Base-by-base conservation (phyloP, 2,888 invertebrate genomes). In the Clitarchus hookeri region DNA sequence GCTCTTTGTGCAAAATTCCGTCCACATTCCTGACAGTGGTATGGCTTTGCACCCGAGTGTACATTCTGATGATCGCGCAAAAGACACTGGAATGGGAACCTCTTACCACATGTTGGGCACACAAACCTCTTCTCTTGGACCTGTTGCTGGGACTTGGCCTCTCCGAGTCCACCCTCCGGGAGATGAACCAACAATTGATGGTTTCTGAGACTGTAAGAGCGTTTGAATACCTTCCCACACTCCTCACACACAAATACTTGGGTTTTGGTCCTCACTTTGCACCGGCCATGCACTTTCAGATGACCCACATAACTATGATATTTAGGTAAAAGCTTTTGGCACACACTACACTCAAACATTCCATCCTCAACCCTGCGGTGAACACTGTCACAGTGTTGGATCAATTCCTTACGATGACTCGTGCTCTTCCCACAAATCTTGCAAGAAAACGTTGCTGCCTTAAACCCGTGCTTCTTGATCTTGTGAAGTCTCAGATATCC, bases 31-130 rank as follows among this genome's bases (percentile, higher is more conserved):
- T 86, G 80, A 78, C 88, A 88, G n/a, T 83, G 65, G 79, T 88
- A 88, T n/a, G 88, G 88, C 83, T 86, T 87, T 23, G 77, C 48
- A 53, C 88, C 88, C 9, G 88, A 86, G 79, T 88, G 87, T n/a
- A 65, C 23, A n/a, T 65, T 65, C 65, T 85, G 80, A 84, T 88
- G 88, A 44, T 88, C 88, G 8, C 83, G 87, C 83, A 88, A 82
- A 23, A 88, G 84, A 84, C 88, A 87, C 26, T 82, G 84, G 79
- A 87, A 88, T 23, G 84, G 84, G 83, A 88, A 88, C 27, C 87
- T 44, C 23, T 84, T 86, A 16, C 88, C 88, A 86, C 88, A 88
- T 9, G 86, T 86, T n/a, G 87, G 86, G 83, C 88, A 88, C 44
- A 78, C 53, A 82, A 44, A 87, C 13, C 65, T 83, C 83, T 86